Evolutionary conservation across 1,140 invertebrate genomes (phyloP).

Genomic region (Drosophila prosaltans): DNA sequence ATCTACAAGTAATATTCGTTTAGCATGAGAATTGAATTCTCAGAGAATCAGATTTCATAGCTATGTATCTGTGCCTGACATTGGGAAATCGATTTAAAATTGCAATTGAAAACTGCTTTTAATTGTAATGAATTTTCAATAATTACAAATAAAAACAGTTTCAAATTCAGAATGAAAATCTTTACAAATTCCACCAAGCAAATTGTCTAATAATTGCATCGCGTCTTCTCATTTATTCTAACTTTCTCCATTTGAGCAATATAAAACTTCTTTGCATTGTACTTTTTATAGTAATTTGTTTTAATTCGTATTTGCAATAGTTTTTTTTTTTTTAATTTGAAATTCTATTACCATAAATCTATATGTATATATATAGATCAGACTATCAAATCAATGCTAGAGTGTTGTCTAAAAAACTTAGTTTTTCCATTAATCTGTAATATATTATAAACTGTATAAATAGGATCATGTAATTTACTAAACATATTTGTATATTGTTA

Average conservation of each 20-base stretch:
- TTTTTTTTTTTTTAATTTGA: constrained; percentile 56
- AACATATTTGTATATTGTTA: constrained; percentile 40
- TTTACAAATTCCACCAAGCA: not conserved
- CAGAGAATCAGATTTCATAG: too few relatives aligned
- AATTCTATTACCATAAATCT: constrained; percentile 68
- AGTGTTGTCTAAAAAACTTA: constrained; percentile 49
- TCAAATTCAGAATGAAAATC: not conserved
- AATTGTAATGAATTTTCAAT: not conserved
- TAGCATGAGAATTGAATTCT: too few relatives aligned
- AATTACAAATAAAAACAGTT: not conserved
- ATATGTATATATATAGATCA: constrained; percentile 47
- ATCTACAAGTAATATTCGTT: too few relatives aligned
- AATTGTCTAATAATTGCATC: not conserved
- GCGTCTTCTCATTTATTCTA: not conserved
- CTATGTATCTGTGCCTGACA: too few relatives aligned
- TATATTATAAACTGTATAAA: constrained; percentile 66
- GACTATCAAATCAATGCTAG: constrained; percentile 73
- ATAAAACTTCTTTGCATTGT: constrained; percentile 23
- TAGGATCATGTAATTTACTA: constrained; percentile 59
- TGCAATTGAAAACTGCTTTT: not conserved
- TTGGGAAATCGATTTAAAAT: not conserved
- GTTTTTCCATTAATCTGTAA: constrained; percentile 45
- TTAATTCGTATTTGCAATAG: constrained; percentile 39
- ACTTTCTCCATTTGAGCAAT: constrained; percentile 28
- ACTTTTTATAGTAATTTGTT: constrained; percentile 20